phyloP scores from a whole-genome alignment of 1,140 invertebrate genomes.

The Schlechtendalia chinensis region DNA sequence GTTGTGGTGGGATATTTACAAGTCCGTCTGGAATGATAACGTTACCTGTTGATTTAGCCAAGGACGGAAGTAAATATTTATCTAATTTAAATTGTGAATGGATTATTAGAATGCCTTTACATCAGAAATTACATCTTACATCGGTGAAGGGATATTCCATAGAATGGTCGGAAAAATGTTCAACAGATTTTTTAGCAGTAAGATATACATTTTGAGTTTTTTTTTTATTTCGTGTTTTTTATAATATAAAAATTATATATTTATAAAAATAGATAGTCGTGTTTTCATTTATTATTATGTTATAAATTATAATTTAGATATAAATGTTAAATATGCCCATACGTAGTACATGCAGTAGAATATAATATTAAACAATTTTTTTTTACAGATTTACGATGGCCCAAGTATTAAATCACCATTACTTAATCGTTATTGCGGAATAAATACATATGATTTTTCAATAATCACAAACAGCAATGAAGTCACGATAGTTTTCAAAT shows the following conservation, averaged over 20 bases:
- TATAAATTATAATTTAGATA: no score
- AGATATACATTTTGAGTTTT: no score
- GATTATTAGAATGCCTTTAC: slow-evolving; percentile 2
- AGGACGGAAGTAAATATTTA: slow-evolving; percentile 62
- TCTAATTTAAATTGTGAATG: slow-evolving; percentile 61
- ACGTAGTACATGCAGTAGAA: no score
- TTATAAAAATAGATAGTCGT: no score
- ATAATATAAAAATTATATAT: background rate
- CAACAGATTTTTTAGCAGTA: slow-evolving; percentile 5
- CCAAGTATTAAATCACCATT: slow-evolving; percentile 62
- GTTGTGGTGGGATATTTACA: slow-evolving; percentile 79
- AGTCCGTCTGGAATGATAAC: slow-evolving; percentile 64
- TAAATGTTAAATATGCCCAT: no score
- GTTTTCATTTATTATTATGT: no score
- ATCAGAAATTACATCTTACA: slow-evolving; percentile 22
- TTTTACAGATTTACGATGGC: slow-evolving; percentile 70
- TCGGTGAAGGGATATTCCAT: background rate
- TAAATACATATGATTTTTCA: slow-evolving; percentile 57
- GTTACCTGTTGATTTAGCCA: slow-evolving; percentile 62
- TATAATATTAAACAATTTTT: slow-evolving; percentile 18
- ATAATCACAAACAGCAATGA: slow-evolving; percentile 64
- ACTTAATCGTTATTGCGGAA: slow-evolving; percentile 68
- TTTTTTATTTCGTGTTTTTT: no score
- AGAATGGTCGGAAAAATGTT: background rate
- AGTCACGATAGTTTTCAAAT: slow-evolving; percentile 67